Evolutionary conservation across 2,113 vertebrate genomes (phyloP), one percentile per base, ranked within the genome.

Genomic region (Microtus pennsylvanicus): DNA sequence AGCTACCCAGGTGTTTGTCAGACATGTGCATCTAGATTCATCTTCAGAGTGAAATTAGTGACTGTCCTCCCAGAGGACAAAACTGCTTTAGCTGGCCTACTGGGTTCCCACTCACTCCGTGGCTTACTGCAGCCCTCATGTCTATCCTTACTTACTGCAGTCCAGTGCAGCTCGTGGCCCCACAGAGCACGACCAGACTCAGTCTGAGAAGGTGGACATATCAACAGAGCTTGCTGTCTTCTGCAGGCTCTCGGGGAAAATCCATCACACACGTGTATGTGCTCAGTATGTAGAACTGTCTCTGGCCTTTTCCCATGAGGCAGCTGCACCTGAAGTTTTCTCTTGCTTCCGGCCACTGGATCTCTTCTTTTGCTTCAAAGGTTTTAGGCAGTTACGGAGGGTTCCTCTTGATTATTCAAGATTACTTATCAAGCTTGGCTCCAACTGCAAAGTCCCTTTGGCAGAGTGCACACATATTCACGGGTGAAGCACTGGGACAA

Each of bases 91-190:
- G 9, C 2, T 0, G 2, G 9, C 0, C 1, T 7, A 0, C 26
- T 28, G 28, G 52, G 5, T 38, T 55, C 30, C 52, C 0, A 22
- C 10, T 11, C 55, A n/a, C 13, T 14, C 0, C 24, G 28, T 3
- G 2, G 38, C 3, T 61, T 19, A 45, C 58, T 45, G 47, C 7
- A 16, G 11, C 3, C 3, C 17, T n/a, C 35, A 5, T 0, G 30
- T 30, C 42, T 6, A 8, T 7, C 1, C 13, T n/a, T 21, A 3
- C 3, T 42, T 26, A 7, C 2, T 12, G 0, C 1, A 78, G 5
- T 0, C 5, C 4, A 5, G 55, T 2, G 0, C 0, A 26, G 8
- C 5, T 13, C 3, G 38, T 4, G 30, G 26, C 3, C 50, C 6
- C 16, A 61, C 1, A 2, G 16, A 19, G 63, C 0, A 10, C 0